phyloP scores from a whole-genome alignment of 2,888 invertebrate species.

The Drosophila fulvimacula region DNA sequence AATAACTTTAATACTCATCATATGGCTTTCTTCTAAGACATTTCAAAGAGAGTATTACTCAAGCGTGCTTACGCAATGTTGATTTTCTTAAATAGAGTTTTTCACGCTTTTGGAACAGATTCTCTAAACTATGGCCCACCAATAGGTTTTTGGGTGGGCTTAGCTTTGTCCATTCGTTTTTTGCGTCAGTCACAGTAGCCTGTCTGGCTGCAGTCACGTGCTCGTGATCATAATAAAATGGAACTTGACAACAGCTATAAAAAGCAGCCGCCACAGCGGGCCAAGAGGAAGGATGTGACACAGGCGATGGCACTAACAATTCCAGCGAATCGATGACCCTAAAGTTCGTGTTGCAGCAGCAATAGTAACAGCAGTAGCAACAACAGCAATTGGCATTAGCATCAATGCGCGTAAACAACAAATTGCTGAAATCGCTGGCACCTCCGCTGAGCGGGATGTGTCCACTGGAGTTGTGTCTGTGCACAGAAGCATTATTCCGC shows the following conservation, averaged over 20 bases:
- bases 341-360: slow-evolving; percentile 48
- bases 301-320: slow-evolving; percentile 25
- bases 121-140: slow-evolving; percentile 24
- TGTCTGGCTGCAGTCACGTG: slow-evolving; percentile 63
- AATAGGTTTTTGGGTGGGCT: slow-evolving; percentile 8
- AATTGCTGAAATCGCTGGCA: slow-evolving; percentile 55
- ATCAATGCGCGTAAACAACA: slow-evolving; percentile 70
- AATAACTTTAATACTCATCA: too few species aligned
- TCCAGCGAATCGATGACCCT: slow-evolving; percentile 59
- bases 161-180: slow-evolving; percentile 34
- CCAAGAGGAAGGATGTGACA: neutral
- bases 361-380: slow-evolving; percentile 4
- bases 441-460: slow-evolving; percentile 55
- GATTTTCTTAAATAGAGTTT: neutral
- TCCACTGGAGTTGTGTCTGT: slow-evolving; percentile 31
- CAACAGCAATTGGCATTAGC: slow-evolving; percentile 57
- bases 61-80: too few species aligned
- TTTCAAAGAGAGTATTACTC: slow-evolving; percentile 5
- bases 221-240: slow-evolving; percentile 65
- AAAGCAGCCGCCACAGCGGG: slow-evolving; percentile 41
- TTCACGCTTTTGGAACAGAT: slow-evolving; percentile 11
- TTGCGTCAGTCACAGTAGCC: slow-evolving; percentile 38
- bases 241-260: slow-evolving; percentile 61
- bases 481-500: slow-evolving; percentile 71
- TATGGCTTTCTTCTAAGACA: too few species aligned